Base-by-base conservation (phyloP, 2,797 vertebrate species). In the Chanos chanos region DNA sequence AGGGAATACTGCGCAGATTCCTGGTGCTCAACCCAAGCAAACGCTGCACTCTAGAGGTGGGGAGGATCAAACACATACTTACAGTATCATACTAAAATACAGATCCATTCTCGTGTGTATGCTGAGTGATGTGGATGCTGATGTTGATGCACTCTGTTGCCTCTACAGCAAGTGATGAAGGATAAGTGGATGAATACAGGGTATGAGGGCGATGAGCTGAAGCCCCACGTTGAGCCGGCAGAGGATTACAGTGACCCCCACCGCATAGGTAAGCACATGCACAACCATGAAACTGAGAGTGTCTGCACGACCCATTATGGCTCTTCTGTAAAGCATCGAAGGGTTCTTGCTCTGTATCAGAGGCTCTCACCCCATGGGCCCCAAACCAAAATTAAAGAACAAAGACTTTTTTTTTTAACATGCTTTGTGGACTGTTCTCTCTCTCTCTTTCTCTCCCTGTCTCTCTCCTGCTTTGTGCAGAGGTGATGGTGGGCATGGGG, bases 141-240 rank as follows among this genome's bases (percentile, higher is more conserved):
- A 7, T 40, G 33, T 25, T 7, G 25, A 24, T 74, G 1, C 1
- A 34, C 8, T 2, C 5, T 50, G 9, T 70, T 49, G 8, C 13
- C 19, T 51, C 36, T 12, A 15, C 77, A 96, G 94, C 94, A 96
- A 97, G 94, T 97, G 80, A 97, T 97, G 95, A 95, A 95, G 80
- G 94, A 97, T 82, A 96, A 95, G 30, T 97, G 95, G 95, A 94
- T 96, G 77, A 97, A 96, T 75, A 76, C 93, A 12, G 94, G 94
- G 54, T 92, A 87, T 1, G 94, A 96, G 4, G 89, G 85, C 0
- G 94, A 96, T 0, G 93, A 95, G 2, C 72, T 96, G 65, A 93
- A 94, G 75, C 94, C 94, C 19, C 94, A 95, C 57, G 82, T 87
- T 18, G 94, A 97, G 68, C 94, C 94, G 0, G 89, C 88, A 3